Conservation (phyloP, 2,113 vertebrate species). For the Todiramphus chloris region DNA sequence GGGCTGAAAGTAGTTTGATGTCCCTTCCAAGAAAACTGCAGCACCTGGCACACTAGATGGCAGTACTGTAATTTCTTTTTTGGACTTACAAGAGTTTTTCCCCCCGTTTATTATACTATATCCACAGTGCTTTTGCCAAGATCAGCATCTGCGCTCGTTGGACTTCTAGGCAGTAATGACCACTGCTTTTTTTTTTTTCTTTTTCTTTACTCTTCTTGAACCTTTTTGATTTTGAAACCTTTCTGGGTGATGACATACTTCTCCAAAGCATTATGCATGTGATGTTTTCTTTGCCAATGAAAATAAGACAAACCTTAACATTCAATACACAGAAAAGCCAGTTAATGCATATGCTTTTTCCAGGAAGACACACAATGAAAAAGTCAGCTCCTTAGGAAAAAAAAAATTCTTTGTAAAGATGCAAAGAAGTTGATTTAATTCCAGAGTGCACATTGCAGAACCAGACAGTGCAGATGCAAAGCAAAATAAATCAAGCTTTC, state of each 20-base stretch:
- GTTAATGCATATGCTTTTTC: not conserved
- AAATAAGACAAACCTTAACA: not conserved
- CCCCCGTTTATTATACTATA: not conserved
- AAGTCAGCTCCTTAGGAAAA: not conserved
- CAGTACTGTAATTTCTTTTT: conserved; percentile 62
- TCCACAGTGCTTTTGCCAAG: not conserved
- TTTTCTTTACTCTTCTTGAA: not conserved
- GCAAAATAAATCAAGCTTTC: conserved; percentile 44
- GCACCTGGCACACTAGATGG: conserved; percentile 70
- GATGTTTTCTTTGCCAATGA: not conserved
- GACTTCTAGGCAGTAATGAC: not conserved
- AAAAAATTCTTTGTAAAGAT: not conserved
- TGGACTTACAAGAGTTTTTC: not conserved
- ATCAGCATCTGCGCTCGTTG: not conserved
- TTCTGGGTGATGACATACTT: not conserved
- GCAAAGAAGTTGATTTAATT: conserved; percentile 36
- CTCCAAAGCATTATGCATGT: not conserved
- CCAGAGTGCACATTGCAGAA: not conserved
- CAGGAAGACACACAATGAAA: not conserved
- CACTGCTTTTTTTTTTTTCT: not conserved
- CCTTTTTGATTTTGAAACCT: not conserved
- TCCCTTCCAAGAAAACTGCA: not conserved
- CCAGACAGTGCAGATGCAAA: not conserved
- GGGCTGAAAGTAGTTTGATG: not conserved
- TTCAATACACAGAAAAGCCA: not conserved